Evolutionary conservation across 1,140 invertebrate genomes (phyloP).

Genomic region (Diploscapter pachys): DNA sequence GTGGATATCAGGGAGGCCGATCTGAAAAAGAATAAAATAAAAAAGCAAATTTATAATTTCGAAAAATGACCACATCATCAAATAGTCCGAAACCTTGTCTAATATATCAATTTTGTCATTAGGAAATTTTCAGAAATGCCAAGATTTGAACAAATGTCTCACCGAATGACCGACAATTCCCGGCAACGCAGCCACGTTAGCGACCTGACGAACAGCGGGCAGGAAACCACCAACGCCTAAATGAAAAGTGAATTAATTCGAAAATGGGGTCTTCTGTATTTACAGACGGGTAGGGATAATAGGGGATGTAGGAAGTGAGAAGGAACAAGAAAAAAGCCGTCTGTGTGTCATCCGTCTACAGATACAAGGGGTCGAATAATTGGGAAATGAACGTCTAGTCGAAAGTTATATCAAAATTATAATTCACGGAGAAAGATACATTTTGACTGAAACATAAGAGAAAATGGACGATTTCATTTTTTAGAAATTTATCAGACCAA

Average conservation of each 20-base stretch:
- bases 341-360: slow-evolving; percentile 60
- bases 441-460: too few relatives aligned
- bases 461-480: too few relatives aligned
- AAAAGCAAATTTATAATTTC: too few relatives aligned
- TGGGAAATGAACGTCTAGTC: too few relatives aligned
- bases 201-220: slow-evolving; percentile 98
- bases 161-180: slow-evolving; percentile 78
- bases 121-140: slow-evolving; percentile 8
- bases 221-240: slow-evolving; percentile 89
- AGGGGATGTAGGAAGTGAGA: neutral
- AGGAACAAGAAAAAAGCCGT: slow-evolving; percentile 60
- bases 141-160: slow-evolving; percentile 23
- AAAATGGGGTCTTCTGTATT: neutral
- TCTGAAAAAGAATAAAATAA: slow-evolving; percentile 61
- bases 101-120: neutral
- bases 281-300: neutral
- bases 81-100: too few relatives aligned
- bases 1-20: slow-evolving; percentile 94
- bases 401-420: too few relatives aligned
- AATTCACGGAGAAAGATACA: too few relatives aligned
- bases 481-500: neutral
- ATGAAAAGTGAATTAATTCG: slow-evolving; percentile 50
- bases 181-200: slow-evolving; percentile 95
- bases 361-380: too few relatives aligned
- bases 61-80: too few relatives aligned